Conservation (phyloP, 2,888 invertebrate species). For the Sminthurinus aureus region DNA sequence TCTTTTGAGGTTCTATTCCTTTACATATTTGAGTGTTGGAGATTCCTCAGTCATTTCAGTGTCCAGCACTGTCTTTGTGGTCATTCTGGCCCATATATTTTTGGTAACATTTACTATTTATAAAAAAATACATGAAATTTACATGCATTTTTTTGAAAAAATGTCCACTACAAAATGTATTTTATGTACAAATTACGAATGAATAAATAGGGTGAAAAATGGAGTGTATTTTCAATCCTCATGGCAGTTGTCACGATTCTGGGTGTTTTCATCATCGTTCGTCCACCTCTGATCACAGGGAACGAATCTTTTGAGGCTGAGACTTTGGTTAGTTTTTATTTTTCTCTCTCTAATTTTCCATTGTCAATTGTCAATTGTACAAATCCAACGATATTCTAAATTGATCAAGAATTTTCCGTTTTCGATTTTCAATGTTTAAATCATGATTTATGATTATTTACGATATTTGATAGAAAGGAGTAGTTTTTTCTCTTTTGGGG, state of each 20-base stretch:
- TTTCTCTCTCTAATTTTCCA: background rate
- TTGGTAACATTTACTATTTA: conserved; percentile 17
- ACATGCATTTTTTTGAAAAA: too few relatives aligned
- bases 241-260: conserved; percentile 37
- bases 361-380: background rate
- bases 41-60: conserved; percentile 47
- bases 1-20: conserved; percentile 48
- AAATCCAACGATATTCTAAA: too few relatives aligned
- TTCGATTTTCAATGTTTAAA: background rate
- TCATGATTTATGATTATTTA: conserved; percentile 6
- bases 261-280: conserved; percentile 46
- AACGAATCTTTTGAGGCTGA: conserved; percentile 34
- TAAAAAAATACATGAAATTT: too few relatives aligned
- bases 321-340: conserved; percentile 43
- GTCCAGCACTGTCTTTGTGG: conserved; percentile 51
- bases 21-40: conserved; percentile 49
- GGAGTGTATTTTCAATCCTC: conserved; percentile 46
- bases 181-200: too few relatives aligned
- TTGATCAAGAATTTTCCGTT: too few relatives aligned
- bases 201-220: conserved; percentile 39
- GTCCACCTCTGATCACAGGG: conserved; percentile 52
- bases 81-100: conserved; percentile 50
- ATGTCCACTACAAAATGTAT: too few relatives aligned
- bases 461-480: conserved; percentile 42
- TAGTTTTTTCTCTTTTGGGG: conserved; percentile 43